Percentiles rank a stretch among this genome's conserved stretches.
These are phyloP conservation scores for Neodontobutis hainanensis DNA, from an alignment of 2,113 vertebrate genomes.

Conservation along the genomic window DNA sequence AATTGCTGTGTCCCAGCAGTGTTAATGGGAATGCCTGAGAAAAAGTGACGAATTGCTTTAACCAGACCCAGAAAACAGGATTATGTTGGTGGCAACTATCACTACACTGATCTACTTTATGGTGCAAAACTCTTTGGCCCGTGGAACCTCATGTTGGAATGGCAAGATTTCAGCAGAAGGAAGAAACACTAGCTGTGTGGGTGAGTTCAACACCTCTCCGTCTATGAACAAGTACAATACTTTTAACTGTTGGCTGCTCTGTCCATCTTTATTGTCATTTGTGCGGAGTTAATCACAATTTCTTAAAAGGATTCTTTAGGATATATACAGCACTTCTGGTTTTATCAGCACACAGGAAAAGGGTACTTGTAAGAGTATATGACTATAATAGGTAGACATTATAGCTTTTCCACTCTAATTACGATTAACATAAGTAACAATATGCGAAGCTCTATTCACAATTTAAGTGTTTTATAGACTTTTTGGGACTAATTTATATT, in stretches of 20 bases:
- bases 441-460: too few species aligned
- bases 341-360: too few species aligned
- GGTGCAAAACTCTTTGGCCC: conserved; percentile 54
- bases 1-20: conserved; percentile 50
- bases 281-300: too few species aligned
- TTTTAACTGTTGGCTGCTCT: not conserved
- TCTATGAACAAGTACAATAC: not conserved
- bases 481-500: too few species aligned
- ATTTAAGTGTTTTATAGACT: too few species aligned
- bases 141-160: conserved; percentile 67
- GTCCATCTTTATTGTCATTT: too few species aligned
- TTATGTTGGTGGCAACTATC: conserved; percentile 80
- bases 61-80: conserved; percentile 54
- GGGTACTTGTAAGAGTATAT: too few species aligned
- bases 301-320: too few species aligned
- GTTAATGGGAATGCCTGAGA: conserved; percentile 68
- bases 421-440: too few species aligned
- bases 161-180: conserved; percentile 52
- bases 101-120: conserved; percentile 72
- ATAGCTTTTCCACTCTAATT: too few species aligned
- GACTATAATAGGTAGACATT: too few species aligned
- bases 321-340: too few species aligned
- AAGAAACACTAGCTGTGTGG: conserved; percentile 74
- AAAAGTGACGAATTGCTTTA: conserved; percentile 54
- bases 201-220: conserved; percentile 77